Base-by-base conservation (phyloP, 2,888 invertebrate genomes). In the Thereva nobilitata region DNA sequence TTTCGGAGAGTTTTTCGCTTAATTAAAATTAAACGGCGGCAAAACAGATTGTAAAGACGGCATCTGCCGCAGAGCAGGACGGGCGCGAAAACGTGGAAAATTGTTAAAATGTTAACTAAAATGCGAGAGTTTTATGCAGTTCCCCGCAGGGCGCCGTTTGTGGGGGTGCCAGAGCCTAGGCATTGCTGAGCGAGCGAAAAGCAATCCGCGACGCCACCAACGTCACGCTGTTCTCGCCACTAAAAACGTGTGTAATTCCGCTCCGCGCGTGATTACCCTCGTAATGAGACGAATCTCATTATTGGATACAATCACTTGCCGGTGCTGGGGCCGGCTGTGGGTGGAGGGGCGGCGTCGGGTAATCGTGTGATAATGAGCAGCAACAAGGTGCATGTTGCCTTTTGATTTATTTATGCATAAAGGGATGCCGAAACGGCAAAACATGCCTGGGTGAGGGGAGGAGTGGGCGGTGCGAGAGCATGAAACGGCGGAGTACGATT, bases 351-450 rank as follows among this genome's bases (percentile, higher is more conserved):
- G 47, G 59, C 63, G 38, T 56, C 54, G 67, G 70, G 57, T 66
- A 66, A 68, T 70, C 66, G 64, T 42, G 67, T 63, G 67, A 56
- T 63, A 69, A 64, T 69, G 63, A 66, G 63, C 37, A 65, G 42
- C 54, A 47, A 61, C 41, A 38, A 50, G 40, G 66, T 47, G 66
- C 57, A 66, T 35, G 56, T 23, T 23, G 23, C 61, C 66, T 63
- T 35, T 38, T 7, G 53, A 9, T 53, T 50, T 53, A 53, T 53
- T 37, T 53, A 53, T 53, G 53, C 23, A 23, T 23, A 23, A 23
- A 23, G 23, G 23, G 23, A 23, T 23, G 23, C 23, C 23, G 23
- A 23, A 23, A 1, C 23, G 23, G 23, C 23, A 23, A 23, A n/a
- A 23, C 23, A 23, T 23, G 23, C 23, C 23, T 23, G 23, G 23